These are phyloP conservation scores for Eudasyphora cyanicolor DNA, from an alignment of 2,888 invertebrate species.

Conservation along the genomic window DNA sequence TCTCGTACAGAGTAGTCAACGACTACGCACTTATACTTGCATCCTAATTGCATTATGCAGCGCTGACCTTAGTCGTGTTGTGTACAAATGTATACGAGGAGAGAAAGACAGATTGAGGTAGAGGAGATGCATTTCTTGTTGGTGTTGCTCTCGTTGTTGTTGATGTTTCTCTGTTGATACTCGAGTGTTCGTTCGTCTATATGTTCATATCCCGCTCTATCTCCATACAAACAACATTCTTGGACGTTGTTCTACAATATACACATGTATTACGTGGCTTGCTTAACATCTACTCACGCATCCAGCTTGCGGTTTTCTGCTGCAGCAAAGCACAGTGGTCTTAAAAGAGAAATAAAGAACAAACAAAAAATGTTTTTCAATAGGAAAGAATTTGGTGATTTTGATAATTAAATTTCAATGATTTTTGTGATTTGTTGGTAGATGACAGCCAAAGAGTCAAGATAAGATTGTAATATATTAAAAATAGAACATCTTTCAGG, in stretches of 20 bases:
- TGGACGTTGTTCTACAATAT: slow-evolving; percentile 6
- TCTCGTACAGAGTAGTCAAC: neutral
- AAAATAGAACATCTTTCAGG: too few relatives aligned
- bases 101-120: neutral
- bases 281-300: slow-evolving; percentile 18
- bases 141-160: neutral
- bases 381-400: too few relatives aligned
- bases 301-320: slow-evolving; percentile 3
- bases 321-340: neutral
- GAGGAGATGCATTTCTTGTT: too few relatives aligned
- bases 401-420: too few relatives aligned
- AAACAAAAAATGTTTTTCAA: too few relatives aligned
- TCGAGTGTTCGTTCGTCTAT: neutral
- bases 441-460: too few relatives aligned
- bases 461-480: too few relatives aligned
- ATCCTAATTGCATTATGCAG: slow-evolving; percentile 24
- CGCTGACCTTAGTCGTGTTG: neutral
- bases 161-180: too few relatives aligned
- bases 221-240: neutral
- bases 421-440: too few relatives aligned
- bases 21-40: neutral
- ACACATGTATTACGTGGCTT: slow-evolving; percentile 6
- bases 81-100: neutral
- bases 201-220: neutral
- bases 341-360: too few relatives aligned